A percentile compares a stretch with the other conserved stretches of the same genome.
Evolutionary conservation across 2,113 vertebrate genomes (phyloP).

Genomic region (Calypte anna): DNA sequence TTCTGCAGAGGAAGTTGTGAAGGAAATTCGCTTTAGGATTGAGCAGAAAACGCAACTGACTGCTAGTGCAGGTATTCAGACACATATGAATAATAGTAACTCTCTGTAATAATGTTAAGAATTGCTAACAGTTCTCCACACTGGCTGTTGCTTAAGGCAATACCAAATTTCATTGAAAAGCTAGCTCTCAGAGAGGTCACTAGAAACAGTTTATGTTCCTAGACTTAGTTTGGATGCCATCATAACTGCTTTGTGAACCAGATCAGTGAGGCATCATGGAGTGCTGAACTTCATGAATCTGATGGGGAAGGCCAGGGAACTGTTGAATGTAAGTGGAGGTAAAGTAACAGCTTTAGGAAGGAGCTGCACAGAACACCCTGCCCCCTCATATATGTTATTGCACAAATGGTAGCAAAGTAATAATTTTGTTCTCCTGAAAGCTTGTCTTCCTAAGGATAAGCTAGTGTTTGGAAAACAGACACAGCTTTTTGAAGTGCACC

Average conservation of each 20-base stretch:
- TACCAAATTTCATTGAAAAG: not conserved
- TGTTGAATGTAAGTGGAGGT: not conserved
- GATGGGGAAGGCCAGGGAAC: not conserved
- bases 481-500: not conserved
- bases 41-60: conserved; percentile 93
- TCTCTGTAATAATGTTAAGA: not conserved
- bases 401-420: not conserved
- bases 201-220: not conserved
- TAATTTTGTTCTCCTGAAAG: not conserved
- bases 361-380: not conserved
- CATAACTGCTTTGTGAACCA: not conserved
- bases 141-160: not conserved
- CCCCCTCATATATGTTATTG: not conserved
- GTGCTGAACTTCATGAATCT: not conserved
- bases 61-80: conserved; percentile 90
- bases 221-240: not conserved
- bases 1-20: conserved; percentile 90
- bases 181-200: not conserved
- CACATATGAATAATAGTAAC: not conserved
- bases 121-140: not conserved
- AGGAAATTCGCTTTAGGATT: conserved; percentile 96
- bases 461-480: not conserved
- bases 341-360: not conserved
- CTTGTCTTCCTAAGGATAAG: not conserved
- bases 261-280: not conserved